These are phyloP conservation scores for Mirounga angustirostris DNA, from an alignment of 2,113 vertebrate species.

Conservation along the genomic window DNA sequence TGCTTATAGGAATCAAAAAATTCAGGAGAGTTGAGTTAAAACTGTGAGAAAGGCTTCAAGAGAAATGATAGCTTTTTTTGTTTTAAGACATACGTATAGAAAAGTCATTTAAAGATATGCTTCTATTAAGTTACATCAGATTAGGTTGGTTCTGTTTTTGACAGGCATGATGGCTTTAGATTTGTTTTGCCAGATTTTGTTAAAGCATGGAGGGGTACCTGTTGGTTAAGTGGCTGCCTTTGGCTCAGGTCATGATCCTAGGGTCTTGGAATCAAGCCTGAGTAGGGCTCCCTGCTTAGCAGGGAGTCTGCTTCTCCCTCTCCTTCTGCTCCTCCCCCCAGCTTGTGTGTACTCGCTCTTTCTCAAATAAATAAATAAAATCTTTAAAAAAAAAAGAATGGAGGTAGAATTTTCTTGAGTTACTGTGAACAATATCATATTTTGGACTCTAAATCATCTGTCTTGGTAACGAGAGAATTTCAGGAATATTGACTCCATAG, in stretches of 20 bases:
- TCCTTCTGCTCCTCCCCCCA: background rate
- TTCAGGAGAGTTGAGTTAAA: background rate
- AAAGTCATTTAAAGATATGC: background rate
- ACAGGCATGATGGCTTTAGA: background rate
- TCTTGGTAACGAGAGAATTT: background rate
- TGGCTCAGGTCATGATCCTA: background rate
- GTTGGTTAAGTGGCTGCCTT: background rate
- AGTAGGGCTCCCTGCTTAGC: background rate
- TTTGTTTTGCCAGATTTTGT: slow-evolving; percentile 41
- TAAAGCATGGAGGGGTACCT: background rate
- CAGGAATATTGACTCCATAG: background rate
- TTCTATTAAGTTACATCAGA: background rate
- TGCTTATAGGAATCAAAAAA: background rate
- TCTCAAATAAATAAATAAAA: background rate
- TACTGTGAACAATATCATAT: background rate
- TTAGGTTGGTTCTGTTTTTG: slow-evolving; percentile 38
- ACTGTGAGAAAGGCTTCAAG: slow-evolving; percentile 9
- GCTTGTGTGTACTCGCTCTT: background rate
- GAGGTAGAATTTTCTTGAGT: background rate
- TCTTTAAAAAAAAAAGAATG: background rate
- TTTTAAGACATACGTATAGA: background rate
- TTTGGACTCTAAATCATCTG: background rate
- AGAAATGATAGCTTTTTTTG: background rate
- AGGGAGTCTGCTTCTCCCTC: background rate
- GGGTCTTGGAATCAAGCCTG: background rate